phyloP scores from a whole-genome alignment of 2,888 invertebrate species.

The Geotrupes spiniger region DNA sequence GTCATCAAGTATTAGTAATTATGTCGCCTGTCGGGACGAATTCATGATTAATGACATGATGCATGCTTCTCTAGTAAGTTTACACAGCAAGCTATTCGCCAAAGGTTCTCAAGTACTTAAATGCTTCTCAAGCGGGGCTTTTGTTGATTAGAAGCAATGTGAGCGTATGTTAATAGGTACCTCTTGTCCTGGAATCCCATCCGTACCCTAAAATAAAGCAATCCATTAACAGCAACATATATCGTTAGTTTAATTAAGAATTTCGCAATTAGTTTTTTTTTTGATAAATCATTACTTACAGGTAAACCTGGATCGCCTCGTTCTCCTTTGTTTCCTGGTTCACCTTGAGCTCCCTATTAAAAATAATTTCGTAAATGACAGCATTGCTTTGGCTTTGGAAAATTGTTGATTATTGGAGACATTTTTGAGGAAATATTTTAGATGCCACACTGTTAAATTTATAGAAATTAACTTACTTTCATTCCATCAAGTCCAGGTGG shows the following conservation, averaged over 20 bases:
- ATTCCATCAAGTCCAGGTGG: constrained; percentile 92
- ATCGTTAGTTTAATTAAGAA: no score
- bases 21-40: not conserved
- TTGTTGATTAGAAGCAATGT: not conserved
- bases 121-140: constrained; percentile 2
- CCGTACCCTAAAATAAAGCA: constrained; percentile 75
- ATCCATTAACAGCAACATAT: not conserved
- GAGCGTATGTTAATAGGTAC: constrained; percentile 52
- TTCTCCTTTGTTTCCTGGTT: constrained; percentile 89
- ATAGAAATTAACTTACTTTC: constrained; percentile 72
- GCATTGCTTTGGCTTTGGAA: no score
- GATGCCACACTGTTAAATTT: no score
- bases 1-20: not conserved
- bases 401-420: no score
- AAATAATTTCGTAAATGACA: no score
- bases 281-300: constrained; percentile 67
- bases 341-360: constrained; percentile 84
- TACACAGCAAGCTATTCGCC: no score
- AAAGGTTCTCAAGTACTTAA: not conserved
- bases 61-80: no score
- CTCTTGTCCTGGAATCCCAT: constrained; percentile 91
- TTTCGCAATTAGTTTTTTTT: no score
- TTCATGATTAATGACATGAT: not conserved
- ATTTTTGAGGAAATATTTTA: no score
- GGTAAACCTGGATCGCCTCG: constrained; percentile 90